Evolutionary conservation across 2,888 invertebrate genomes (phyloP).

Genomic region (Yponomeuta evonymella): DNA sequence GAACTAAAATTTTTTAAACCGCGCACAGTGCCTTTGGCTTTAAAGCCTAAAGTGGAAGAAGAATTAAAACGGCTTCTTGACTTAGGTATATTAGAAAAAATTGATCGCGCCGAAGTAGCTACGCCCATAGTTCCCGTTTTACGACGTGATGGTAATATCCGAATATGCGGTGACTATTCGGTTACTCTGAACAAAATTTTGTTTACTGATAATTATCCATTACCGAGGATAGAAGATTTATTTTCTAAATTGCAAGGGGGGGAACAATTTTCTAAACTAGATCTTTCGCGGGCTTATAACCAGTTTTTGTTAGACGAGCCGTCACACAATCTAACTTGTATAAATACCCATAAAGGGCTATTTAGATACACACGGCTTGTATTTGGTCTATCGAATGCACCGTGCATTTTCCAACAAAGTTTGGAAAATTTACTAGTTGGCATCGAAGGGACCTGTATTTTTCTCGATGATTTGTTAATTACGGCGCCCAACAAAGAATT

Average conservation of each 20-base stretch:
- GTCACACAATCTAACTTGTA: conserved; percentile 13
- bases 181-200: no score
- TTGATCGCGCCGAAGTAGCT: conserved; percentile 16
- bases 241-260: conserved; percentile 26
- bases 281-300: conserved; percentile 23
- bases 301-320: conserved; percentile 20
- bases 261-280: conserved; percentile 24
- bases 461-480: conserved; percentile 20
- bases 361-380: conserved; percentile 19
- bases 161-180: no score
- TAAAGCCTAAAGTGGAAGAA: conserved; percentile 16
- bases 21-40: conserved; percentile 20
- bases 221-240: conserved; percentile 29
- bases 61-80: conserved; percentile 16
- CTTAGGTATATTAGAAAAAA: conserved; percentile 22
- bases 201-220: conserved; percentile 18
- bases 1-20: conserved; percentile 15
- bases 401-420: conserved; percentile 18
- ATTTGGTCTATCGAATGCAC: conserved; percentile 19
- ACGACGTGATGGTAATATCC: not conserved
- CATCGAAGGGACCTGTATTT: conserved; percentile 16
- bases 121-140: conserved; percentile 20
- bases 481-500: conserved; percentile 8
- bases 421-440: conserved; percentile 18
- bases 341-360: conserved; percentile 22